These are phyloP conservation scores for Epiblema foenella DNA, from an alignment of 2,888 invertebrate genomes.

Conservation along the genomic window DNA sequence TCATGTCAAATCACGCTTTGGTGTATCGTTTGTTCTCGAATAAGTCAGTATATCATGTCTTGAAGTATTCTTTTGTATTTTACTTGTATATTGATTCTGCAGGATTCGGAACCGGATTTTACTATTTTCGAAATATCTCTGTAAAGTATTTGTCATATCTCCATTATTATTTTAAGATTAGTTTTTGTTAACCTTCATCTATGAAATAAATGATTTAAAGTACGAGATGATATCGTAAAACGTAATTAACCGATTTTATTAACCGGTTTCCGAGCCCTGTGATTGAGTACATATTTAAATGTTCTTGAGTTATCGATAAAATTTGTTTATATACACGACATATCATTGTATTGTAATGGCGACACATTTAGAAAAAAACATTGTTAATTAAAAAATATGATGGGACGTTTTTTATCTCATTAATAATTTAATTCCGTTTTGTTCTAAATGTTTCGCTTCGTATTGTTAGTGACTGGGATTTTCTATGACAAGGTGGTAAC, in stretches of 20 bases:
- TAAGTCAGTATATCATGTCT: background rate
- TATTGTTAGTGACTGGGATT: background rate
- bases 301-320: background rate
- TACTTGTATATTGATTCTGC: background rate
- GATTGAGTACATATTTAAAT: conserved; percentile 2
- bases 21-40: conserved; percentile 15
- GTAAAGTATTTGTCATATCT: too few relatives aligned
- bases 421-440: background rate
- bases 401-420: background rate
- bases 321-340: conserved; percentile 5
- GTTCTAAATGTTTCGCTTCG: background rate
- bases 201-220: too few relatives aligned
- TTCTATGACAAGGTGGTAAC: conserved; percentile 1
- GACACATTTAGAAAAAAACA: background rate
- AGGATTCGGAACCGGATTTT: too few relatives aligned
- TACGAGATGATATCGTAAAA: too few relatives aligned
- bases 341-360: background rate
- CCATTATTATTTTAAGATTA: too few relatives aligned
- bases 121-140: too few relatives aligned
- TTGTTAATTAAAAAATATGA: too few relatives aligned
- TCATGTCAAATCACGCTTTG: conserved; percentile 14
- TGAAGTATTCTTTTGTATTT: background rate
- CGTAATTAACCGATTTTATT: too few relatives aligned
- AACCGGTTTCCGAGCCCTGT: too few relatives aligned
- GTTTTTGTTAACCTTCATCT: too few relatives aligned